Base-by-base conservation (phyloP, 2,797 vertebrate genomes). In the Gorsachius magnificus region DNA sequence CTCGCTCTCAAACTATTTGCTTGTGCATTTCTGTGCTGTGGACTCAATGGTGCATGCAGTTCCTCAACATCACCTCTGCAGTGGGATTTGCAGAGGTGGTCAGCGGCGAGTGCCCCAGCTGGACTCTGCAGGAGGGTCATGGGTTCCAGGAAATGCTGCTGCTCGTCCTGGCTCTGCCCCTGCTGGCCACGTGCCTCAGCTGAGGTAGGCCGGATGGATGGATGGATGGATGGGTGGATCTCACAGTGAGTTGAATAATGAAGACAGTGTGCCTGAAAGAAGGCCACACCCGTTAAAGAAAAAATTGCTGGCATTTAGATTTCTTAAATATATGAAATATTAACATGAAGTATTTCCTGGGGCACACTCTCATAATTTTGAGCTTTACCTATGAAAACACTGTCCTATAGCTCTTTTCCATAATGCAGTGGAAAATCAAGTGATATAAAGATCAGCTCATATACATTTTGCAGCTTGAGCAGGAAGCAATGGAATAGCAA, bases 11-110 rank as follows among this genome's bases (percentile, higher is more conserved):
- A 31, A 31, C 33, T 15, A 19, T 50, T 60, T 4, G 5, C 36
- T 64, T 25, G 20, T 7, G 14, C 43, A 63, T 28, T 31, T 50
- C 48, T 35, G 16, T 1, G 1, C 71, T 13, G 29, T 21, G 26
- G 58, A 43, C n/a, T 9, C 46, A 25, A 7, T 0, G 6, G n/a
- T 17, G 38, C 7, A 4, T 1, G 19, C 9, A 6, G 35, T 16
- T 72, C 48, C 22, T 43, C 53, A 16, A 13, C 33, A 41, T 8
- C 19, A 9, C 31, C 26, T n/a, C 64, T 36, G 19, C 57, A 51
- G 25, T 2, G 22, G 56, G 19, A 43, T 33, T 48, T 53, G 61
- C 61, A 43, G 38, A 16, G 63, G 35, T 5, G 11, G 17, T 21
- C 13, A 58, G 46, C 51, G 38, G 21, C 1, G 31, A 25, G 17